phyloP scores from a whole-genome alignment of 2,888 invertebrate species.

The Pristionchus exspectatus region DNA sequence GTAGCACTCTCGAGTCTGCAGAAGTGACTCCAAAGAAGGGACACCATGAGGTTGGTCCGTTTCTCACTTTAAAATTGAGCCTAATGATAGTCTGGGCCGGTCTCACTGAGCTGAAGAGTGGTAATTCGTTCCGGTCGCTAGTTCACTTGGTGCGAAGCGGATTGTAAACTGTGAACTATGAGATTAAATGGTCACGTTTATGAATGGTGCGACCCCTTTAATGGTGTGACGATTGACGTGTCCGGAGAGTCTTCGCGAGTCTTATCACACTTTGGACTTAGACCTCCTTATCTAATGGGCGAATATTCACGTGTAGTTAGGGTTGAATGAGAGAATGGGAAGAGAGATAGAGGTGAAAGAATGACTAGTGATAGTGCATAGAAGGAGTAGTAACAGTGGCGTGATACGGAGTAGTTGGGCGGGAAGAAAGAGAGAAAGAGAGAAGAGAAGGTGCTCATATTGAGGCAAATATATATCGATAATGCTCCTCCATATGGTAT shows the following conservation, averaged over 20 bases:
- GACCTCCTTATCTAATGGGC: conserved; percentile 39
- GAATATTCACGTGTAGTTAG: neutral
- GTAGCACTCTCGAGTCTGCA: neutral
- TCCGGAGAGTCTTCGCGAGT: conserved; percentile 2
- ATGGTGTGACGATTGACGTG: conserved; percentile 46
- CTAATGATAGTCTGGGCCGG: conserved; percentile 4
- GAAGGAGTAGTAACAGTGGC: conserved; percentile 53
- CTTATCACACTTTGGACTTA: conserved; percentile 44
- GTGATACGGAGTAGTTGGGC: conserved; percentile 44
- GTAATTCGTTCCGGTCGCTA: conserved; percentile 22
- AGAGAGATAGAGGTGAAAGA: conserved; percentile 29
- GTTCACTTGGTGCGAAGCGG: conserved; percentile 7
- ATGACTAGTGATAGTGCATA: conserved; percentile 46
- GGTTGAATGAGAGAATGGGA: conserved; percentile 34
- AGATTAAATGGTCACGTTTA: conserved; percentile 24
- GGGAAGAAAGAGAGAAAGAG: conserved; percentile 20
- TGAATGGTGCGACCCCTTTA: conserved; percentile 10
- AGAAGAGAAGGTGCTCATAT: conserved; percentile 47
- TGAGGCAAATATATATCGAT: neutral
- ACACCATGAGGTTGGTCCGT: conserved; percentile 26
- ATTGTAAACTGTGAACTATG: conserved; percentile 27
- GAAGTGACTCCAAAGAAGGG: conserved; percentile 47
- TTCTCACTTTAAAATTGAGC: neutral
- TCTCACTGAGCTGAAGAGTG: neutral
- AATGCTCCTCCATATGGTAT: conserved; percentile 42